A percentile compares a stretch with the other conserved stretches of the same genome.
Evolutionary conservation across 1,140 invertebrate species (phyloP).

Genomic region (Myzus persicae): DNA sequence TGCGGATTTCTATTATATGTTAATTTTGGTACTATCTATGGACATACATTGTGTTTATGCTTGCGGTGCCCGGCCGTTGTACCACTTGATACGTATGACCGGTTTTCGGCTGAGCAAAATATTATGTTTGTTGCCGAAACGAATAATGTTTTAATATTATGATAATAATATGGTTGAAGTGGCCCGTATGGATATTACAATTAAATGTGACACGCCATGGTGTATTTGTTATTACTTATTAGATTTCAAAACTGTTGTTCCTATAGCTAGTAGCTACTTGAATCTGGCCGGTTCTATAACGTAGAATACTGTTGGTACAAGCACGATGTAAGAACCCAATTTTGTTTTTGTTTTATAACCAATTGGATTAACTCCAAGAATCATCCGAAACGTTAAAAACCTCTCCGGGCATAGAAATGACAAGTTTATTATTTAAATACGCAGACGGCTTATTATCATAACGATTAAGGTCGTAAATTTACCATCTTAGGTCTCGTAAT

Average conservation of each 20-base stretch:
- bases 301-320: neutral
- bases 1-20: slow-evolving; percentile 53
- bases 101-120: slow-evolving; percentile 34
- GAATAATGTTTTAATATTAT: neutral
- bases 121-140: slow-evolving; percentile 22
- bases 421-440: neutral
- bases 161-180: neutral
- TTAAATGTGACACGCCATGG: neutral
- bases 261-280: neutral
- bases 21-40: slow-evolving; percentile 46
- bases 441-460: neutral
- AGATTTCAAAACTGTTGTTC: neutral
- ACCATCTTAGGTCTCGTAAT: neutral
- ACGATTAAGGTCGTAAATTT: neutral
- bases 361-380: neutral
- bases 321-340: neutral
- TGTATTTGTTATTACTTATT: neutral
- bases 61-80: neutral
- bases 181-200: slow-evolving; percentile 14
- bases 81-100: slow-evolving; percentile 33
- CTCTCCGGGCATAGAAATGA: neutral
- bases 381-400: neutral
- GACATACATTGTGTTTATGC: neutral
- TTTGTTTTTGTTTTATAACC: neutral
- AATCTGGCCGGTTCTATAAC: neutral